These are phyloP conservation scores for Melanotaenia nigrans DNA, from an alignment of 2,797 vertebrate genomes.

Conservation along the genomic window DNA sequence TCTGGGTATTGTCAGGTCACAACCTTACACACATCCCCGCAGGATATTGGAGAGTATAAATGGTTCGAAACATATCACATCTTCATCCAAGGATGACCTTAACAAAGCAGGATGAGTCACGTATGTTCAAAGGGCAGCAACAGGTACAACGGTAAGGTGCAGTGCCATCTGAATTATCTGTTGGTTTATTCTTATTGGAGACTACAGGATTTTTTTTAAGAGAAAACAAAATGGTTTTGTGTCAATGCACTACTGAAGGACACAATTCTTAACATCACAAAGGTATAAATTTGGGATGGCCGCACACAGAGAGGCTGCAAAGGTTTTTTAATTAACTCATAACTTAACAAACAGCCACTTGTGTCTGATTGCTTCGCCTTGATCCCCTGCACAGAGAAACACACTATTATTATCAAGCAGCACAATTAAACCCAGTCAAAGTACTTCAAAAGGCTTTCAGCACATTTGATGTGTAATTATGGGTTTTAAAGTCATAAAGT, in stretches of 20 bases:
- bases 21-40: conserved; percentile 26
- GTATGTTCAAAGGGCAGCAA: conserved; percentile 42
- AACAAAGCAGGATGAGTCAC: conserved; percentile 62
- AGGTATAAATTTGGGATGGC: background rate
- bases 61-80: conserved; percentile 29
- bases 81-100: conserved; percentile 62
- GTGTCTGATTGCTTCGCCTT: conserved; percentile 42
- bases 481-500: conserved; percentile 13
- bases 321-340: conserved; percentile 17
- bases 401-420: background rate
- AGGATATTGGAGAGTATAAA: conserved; percentile 31
- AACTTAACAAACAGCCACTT: conserved; percentile 26
- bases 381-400: conserved; percentile 4
- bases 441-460: conserved; percentile 11
- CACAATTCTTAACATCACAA: background rate
- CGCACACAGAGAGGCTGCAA: background rate
- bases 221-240: background rate
- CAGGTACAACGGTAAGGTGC: conserved; percentile 15
- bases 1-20: conserved; percentile 36
- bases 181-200: conserved; percentile 33
- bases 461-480: conserved; percentile 13
- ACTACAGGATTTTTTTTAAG: conserved; percentile 21
- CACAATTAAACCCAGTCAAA: conserved; percentile 24
- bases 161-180: conserved; percentile 39
- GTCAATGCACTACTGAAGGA: background rate